A percentile compares a stretch with the other conserved stretches of the same genome.
Evolutionary conservation across 2,888 invertebrate genomes (phyloP).

Genomic region (Dusona sp.): DNA sequence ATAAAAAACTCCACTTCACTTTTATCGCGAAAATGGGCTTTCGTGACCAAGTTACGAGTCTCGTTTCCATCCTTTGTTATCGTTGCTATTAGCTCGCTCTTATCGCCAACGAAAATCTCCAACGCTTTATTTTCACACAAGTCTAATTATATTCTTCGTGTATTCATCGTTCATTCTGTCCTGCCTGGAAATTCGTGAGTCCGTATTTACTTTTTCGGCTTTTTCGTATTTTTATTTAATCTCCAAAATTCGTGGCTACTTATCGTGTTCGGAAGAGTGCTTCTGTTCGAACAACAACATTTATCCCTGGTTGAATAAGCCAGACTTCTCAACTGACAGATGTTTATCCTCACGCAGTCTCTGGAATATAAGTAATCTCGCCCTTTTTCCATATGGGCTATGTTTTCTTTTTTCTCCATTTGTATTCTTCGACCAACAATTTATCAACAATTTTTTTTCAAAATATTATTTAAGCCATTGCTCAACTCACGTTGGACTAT

Average conservation of each 20-base stretch:
- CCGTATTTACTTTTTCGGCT: not conserved
- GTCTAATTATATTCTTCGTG: not conserved
- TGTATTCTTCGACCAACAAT: not conserved
- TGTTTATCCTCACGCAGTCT: slow-evolving; percentile 72
- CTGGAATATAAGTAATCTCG: slow-evolving; percentile 64
- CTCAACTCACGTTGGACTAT: not conserved
- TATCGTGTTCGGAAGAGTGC: not conserved
- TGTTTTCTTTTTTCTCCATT: not conserved
- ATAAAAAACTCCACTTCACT: not conserved
- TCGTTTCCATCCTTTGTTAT: slow-evolving; percentile 23
- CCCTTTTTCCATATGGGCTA: slow-evolving; percentile 25
- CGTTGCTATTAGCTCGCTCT: slow-evolving; percentile 15
- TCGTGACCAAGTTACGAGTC: slow-evolving; percentile 40
- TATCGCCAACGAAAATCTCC: slow-evolving; percentile 36
- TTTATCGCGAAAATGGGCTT: slow-evolving; percentile 17
- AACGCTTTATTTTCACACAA: slow-evolving; percentile 18
- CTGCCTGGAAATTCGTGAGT: not conserved
- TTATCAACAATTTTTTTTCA: not conserved
- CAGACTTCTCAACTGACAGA: slow-evolving; percentile 67
- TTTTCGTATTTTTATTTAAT: not conserved
- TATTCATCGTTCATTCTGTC: not conserved
- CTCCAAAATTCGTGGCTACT: slow-evolving; percentile 9
- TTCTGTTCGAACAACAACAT: slow-evolving; percentile 18
- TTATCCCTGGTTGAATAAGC: slow-evolving; percentile 36
- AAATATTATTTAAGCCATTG: not conserved